Evolutionary conservation across 2,888 invertebrate species (phyloP), one percentile per base, ranked within the genome.

Genomic region (Morpho achilles): DNA sequence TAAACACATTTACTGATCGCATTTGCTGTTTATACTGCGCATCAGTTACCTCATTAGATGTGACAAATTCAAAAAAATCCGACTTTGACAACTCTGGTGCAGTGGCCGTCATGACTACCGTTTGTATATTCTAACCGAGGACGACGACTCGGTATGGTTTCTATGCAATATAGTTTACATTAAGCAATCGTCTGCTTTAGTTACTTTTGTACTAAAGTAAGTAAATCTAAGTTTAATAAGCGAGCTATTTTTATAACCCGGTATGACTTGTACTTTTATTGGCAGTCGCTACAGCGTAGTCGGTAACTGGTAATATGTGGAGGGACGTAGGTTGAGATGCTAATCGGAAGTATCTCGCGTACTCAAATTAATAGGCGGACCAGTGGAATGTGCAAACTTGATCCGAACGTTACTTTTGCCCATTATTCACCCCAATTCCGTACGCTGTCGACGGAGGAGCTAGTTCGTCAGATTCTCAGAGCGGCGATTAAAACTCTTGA

Each of bases 61-160:
- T 95, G 64, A 96, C 96, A 87, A 96, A 96, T 88, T 96, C 96
- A 88, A 96, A 96, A 91, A 96, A 96, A 90, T 96, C 96, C 69
- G 96, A 95, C 89, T 96, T 96, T 73, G 95, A 94, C 85, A 96
- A 92, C 91, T 96, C 96, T 86, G 96, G 95, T 85, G 96, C 95
- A 80, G 95, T 93, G 92, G 96, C 95, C 87, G 95, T 95, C 87
- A 96, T 94, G 92, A 96, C 96, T 96, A 96, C 96, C 92, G 91
- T 79, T 86, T 84, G 76, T 73, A 75, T 76, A 63, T 56, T 74
- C 74, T 69, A 86, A 90, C 91, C 87, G 91, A 85, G 82, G 73
- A 75, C 74, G 72, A 74, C 72, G 67, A 71, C 80, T 80, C 80
- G 79, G 80, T 72, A 72, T 61, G 67, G 71, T 75, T 68, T 75